Conservation (phyloP, 2,797 vertebrate genomes). For the Picus viridis region DNA sequence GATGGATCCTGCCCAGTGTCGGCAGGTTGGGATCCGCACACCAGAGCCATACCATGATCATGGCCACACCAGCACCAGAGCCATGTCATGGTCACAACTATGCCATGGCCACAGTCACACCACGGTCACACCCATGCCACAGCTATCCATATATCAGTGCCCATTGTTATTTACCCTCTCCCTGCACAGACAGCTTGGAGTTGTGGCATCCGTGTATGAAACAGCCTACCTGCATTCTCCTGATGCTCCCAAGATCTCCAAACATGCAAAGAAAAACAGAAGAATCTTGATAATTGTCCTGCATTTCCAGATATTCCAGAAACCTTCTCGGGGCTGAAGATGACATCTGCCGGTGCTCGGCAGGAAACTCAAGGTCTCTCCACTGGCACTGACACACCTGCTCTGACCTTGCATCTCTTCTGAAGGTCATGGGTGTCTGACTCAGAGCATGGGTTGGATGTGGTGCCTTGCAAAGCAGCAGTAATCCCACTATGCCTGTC, state of each 20-base stretch:
- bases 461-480: background rate
- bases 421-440: background rate
- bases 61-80: background rate
- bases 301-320: background rate
- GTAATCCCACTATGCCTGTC: background rate
- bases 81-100: background rate
- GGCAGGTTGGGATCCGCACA: background rate
- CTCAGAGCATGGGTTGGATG: background rate
- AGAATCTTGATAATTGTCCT: background rate
- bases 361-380: background rate
- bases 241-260: background rate
- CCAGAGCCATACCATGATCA: background rate
- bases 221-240: background rate
- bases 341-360: rapidly evolving
- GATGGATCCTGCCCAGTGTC: rapidly evolving
- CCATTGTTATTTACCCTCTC: background rate
- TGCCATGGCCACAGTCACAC: background rate
- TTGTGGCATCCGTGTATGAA: background rate
- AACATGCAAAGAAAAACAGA: background rate
- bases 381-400: background rate
- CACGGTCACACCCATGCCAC: background rate
- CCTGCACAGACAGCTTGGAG: background rate
- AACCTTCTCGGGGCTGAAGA: background rate
- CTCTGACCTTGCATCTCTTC: background rate
- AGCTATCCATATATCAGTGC: background rate